Base-by-base conservation (phyloP, 30 jellyfish, hydroid and myxozoan genomes). In the Aurelia sp. region DNA sequence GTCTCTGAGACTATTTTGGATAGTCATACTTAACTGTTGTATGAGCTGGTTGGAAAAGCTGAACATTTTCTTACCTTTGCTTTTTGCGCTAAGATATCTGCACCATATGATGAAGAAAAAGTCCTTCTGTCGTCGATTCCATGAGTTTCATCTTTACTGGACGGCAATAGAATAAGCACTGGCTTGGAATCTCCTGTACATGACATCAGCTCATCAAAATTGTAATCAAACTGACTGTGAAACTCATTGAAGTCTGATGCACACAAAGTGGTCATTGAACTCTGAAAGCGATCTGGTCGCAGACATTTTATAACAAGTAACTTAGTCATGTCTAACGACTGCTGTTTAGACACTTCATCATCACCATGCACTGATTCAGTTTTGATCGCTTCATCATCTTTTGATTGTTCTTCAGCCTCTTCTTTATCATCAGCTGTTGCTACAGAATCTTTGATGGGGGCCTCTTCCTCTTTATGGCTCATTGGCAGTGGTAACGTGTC, bases 261-360 rank as follows among this genome's bases (percentile, higher is more conserved):
- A 13, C 89, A 74, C 63, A 53, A 31, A 40, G 52, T 50, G 47
- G 63, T 33, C 65, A 91, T 21, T 3, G 98, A 93, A n/a, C 22
- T 35, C 20, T 71, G 71, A 41, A 91, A 65, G 4, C 92, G 82
- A 81, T 91, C 98, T 3, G 98, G 96, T 27, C 98, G 98, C 61
- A 91, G 78, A 38, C 80, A 72, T 79, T 74, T 91, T 22, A 70
- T 65, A 19, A 65, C 35, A 24, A 91, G 72, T 19, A 91, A 76
- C 48, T 59, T 71, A 5, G 58, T 44, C 67, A 75, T 19, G 16
- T 64, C 52, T 19, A 30, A 58, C 2, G 69, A 5, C 31, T n/a
- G 24, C 38, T 62, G 83, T 35, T 47, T 63, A 17, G n/a, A 67
- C 33, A 33, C 24, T 13, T 61, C 83, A 44, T n/a, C 38, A 12